These are phyloP conservation scores for Megaleporinus macrocephalus DNA, from an alignment of 2,113 vertebrate species.

Conservation along the genomic window DNA sequence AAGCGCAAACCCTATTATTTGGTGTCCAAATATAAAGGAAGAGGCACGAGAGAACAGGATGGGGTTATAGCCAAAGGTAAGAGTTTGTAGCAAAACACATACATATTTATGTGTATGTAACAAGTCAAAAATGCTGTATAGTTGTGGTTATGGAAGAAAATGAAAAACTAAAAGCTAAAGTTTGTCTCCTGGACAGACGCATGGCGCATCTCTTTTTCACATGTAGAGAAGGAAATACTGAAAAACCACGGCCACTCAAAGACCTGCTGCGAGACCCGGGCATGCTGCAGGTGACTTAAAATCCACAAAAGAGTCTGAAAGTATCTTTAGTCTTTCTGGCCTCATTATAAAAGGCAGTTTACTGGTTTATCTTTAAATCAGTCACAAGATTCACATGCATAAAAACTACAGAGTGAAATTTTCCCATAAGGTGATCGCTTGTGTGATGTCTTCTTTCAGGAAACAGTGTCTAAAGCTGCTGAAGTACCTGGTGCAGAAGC, in stretches of 20 bases:
- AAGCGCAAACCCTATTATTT: conserved; percentile 71
- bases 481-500: conserved; percentile 81
- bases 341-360: too few relatives aligned
- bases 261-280: conserved; percentile 76
- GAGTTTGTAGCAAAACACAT: neutral
- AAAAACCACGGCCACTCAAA: conserved; percentile 78
- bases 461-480: conserved; percentile 87
- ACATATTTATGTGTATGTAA: too few relatives aligned
- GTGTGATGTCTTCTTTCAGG: conserved; percentile 63
- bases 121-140: too few relatives aligned
- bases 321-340: too few relatives aligned
- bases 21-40: conserved; percentile 83
- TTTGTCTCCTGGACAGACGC: conserved; percentile 60
- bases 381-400: too few relatives aligned
- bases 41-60: conserved; percentile 55
- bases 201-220: conserved; percentile 81
- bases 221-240: conserved; percentile 78
- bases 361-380: too few relatives aligned
- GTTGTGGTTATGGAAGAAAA: neutral
- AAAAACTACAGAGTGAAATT: too few relatives aligned
- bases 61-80: conserved; percentile 67
- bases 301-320: too few relatives aligned
- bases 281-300: conserved; percentile 77
- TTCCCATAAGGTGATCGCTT: too few relatives aligned
- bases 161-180: neutral